Base-by-base conservation (phyloP, 2,113 vertebrate species). In the Meles meles region DNA sequence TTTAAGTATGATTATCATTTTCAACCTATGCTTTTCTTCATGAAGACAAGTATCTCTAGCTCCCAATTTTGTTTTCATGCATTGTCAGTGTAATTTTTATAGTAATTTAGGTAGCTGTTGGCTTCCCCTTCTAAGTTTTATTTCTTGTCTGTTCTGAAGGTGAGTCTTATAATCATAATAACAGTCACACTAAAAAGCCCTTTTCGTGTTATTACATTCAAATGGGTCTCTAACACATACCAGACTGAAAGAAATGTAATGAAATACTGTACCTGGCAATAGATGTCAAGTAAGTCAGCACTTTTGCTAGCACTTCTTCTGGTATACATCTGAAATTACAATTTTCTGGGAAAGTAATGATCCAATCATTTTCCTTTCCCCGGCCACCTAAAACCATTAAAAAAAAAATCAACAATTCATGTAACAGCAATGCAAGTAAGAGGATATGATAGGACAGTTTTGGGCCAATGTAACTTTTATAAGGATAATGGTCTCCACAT, bases 281-380 rank as follows among this genome's bases (percentile, higher is more conserved):
- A 77, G 99, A 98, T 0, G 99, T 99, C 95, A 99, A 99, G 97
- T 99, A 99, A 0, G 98, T 99, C 37, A 99, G 97, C 39, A 99
- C 99, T 98, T 99, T 99, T 47, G 98, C 95, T 65, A 99, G 97
- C 4, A 98, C 98, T 97, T 99, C 99, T 97, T 99, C 99, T 0
- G 99, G 99, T 97, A 99, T 99, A 95, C 99, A 99, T 39, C 98
- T 99, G 99, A 99, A 99, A 96, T 98, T 98, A 47, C 99, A 98
- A 52, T 99, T 99, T 98, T 99, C 99, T 5, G 99, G 99, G 90
- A 99, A 99, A 0, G 99, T 99, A 98, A 99, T 99, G 94, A 99
- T 99, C 98, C 99, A 99, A 39, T 99, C 99, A 71, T 99, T 99
- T 95, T 99, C 99, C 97, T 99, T 99, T 42, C 99, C 99, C 69